These are phyloP conservation scores for Lypha dubia DNA, from an alignment of 2,888 invertebrate genomes.

Conservation along the genomic window DNA sequence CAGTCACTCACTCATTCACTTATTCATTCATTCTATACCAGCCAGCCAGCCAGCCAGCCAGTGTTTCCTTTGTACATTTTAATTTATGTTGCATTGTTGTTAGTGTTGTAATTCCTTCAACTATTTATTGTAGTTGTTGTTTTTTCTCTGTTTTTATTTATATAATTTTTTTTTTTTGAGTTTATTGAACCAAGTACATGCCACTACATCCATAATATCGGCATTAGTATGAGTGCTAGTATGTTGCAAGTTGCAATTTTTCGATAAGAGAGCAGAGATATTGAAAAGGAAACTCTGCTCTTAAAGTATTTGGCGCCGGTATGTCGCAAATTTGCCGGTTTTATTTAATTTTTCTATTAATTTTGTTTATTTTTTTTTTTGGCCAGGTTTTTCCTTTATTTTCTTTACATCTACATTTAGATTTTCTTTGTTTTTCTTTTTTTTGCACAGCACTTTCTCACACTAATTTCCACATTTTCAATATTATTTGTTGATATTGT, in stretches of 20 bases:
- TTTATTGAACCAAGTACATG: constrained; percentile 65
- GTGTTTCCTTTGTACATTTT: constrained; percentile 53
- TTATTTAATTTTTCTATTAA: constrained; percentile 55
- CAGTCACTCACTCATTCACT: constrained; percentile 40
- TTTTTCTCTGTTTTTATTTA: constrained; percentile 24
- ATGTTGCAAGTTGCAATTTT: background rate
- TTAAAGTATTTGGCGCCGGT: constrained; percentile 72
- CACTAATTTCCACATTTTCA: constrained; percentile 38
- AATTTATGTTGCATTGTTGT: constrained; percentile 19
- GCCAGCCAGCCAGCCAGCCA: constrained; percentile 38
- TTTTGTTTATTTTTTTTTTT: constrained; percentile 62
- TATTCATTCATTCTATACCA: constrained; percentile 9
- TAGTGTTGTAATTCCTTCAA: constrained; percentile 14
- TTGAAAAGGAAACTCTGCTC: constrained; percentile 66
- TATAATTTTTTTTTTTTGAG: constrained; percentile 34
- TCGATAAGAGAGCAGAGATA: constrained; percentile 36
- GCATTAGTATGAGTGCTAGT: background rate
- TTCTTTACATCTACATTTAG: background rate
- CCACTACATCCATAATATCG: background rate
- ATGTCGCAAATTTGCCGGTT: constrained; percentile 70
- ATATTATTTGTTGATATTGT: background rate
- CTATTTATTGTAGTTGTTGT: background rate
- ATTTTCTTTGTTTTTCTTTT: constrained; percentile 27
- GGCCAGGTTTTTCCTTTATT: constrained; percentile 56
- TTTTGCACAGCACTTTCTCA: constrained; percentile 14